These are phyloP conservation scores for Melanocharis versteri DNA, from an alignment of 2,113 vertebrate genomes.

Conservation along the genomic window DNA sequence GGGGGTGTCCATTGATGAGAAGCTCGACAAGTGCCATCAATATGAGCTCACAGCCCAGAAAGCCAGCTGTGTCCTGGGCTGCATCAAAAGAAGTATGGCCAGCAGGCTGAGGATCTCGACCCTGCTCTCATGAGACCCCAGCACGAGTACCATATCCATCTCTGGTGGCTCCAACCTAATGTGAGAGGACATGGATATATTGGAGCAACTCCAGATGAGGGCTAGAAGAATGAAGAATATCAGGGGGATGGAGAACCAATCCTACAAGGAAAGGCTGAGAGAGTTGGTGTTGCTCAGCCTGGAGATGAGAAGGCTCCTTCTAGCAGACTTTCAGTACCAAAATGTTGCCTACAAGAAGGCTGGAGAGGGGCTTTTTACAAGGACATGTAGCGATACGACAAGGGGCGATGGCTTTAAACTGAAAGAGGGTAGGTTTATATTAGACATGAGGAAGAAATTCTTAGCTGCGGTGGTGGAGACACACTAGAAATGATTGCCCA, in stretches of 20 bases:
- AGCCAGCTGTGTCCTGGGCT: neutral
- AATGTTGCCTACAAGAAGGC: neutral
- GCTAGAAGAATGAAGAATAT: neutral
- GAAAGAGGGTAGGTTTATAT: neutral
- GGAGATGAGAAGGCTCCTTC: neutral
- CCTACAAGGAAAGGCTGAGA: neutral
- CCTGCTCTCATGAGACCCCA: fast-evolving
- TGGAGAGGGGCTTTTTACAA: neutral
- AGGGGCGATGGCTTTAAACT: neutral
- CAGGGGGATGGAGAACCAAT: neutral
- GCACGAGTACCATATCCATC: fast-evolving
- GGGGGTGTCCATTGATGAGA: neutral
- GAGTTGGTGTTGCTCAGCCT: neutral
- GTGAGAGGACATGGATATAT: neutral
- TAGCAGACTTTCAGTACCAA: neutral
- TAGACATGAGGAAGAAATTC: neutral
- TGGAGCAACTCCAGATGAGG: neutral
- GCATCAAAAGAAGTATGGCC: neutral
- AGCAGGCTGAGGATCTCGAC: neutral
- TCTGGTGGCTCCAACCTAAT: neutral
- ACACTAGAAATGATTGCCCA: neutral
- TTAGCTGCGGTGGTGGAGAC: fast-evolving
- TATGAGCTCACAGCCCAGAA: neutral
- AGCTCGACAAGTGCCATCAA: neutral
- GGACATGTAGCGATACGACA: neutral